A percentile compares a stretch with the other conserved stretches of the same genome.
Evolutionary conservation across 35 echinoderm and acorn worm species (phyloP).

Genomic region (Nesometra sesokonis): DNA sequence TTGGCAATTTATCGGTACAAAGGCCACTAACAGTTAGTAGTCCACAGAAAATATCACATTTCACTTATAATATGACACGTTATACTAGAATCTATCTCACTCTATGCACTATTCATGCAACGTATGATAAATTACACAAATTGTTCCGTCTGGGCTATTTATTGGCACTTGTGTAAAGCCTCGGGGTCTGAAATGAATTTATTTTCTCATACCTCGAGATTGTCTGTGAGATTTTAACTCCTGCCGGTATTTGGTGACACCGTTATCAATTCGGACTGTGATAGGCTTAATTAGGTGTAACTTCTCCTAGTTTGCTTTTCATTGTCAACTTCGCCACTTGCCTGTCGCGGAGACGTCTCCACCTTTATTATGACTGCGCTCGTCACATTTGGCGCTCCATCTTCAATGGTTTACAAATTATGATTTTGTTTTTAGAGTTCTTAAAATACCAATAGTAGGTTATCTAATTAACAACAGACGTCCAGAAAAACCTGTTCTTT

Average conservation of each 20-base stretch:
- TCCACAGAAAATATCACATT: background rate
- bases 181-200: background rate
- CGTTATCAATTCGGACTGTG: background rate
- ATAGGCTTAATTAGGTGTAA: background rate
- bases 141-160: background rate
- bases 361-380: background rate
- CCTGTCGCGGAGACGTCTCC: background rate
- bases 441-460: background rate
- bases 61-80: background rate
- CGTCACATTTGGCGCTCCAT: background rate
- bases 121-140: background rate
- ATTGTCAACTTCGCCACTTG: background rate
- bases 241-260: background rate
- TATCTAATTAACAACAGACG: background rate
- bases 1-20: background rate
- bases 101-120: background rate
- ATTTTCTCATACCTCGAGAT: background rate
- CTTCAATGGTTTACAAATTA: background rate
- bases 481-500: background rate
- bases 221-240: background rate
- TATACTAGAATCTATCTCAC: background rate
- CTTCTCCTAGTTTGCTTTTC: background rate
- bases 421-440: background rate
- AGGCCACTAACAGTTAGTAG: background rate
- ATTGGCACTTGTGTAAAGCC: background rate